These are phyloP conservation scores for Drosophila takahashii DNA, from an alignment of 1,140 invertebrate species.

Conservation along the genomic window DNA sequence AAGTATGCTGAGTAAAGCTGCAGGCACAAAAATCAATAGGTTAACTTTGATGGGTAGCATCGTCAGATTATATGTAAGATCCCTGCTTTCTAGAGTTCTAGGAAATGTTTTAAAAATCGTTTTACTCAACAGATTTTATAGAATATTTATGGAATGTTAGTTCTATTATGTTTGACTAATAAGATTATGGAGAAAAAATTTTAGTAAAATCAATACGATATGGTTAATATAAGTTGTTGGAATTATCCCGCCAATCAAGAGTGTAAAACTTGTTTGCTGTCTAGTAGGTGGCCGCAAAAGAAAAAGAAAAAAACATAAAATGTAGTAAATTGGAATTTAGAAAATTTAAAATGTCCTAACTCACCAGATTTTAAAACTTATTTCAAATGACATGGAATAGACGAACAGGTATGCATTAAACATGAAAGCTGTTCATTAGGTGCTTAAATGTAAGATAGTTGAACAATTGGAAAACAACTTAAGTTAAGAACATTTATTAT, in stretches of 20 bases:
- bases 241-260: neutral
- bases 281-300: too few relatives aligned
- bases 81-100: too few relatives aligned
- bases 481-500: neutral
- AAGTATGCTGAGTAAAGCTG: neutral
- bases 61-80: neutral
- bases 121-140: neutral
- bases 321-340: too few relatives aligned
- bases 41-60: slow-evolving; percentile 2
- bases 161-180: slow-evolving; percentile 5
- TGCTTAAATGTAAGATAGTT: too few relatives aligned
- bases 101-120: neutral
- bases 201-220: neutral
- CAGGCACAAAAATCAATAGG: slow-evolving; percentile 1
- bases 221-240: neutral
- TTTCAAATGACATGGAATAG: too few relatives aligned
- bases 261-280: too few relatives aligned
- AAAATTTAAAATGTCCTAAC: too few relatives aligned
- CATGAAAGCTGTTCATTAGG: neutral
- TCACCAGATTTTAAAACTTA: too few relatives aligned
- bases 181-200: neutral
- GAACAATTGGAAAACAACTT: too few relatives aligned
- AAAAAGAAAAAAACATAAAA: too few relatives aligned
- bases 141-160: neutral
- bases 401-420: too few relatives aligned